Evolutionary conservation across 2,797 vertebrate genomes (phyloP).

Genomic region (Anguilla pacifica): DNA sequence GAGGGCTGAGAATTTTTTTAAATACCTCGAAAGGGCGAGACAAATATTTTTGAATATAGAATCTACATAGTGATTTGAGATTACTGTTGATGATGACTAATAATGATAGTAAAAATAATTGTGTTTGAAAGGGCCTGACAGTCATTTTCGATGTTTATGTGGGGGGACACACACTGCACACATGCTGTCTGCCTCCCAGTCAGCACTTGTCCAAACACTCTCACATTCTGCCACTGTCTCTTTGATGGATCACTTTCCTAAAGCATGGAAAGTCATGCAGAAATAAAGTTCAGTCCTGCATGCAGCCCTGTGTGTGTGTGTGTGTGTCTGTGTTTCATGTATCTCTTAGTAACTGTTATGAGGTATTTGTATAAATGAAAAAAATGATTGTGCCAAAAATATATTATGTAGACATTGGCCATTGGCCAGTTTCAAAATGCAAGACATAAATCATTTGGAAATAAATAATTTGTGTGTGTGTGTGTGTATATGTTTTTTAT

Average conservation of each 20-base stretch:
- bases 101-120: background rate
- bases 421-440: background rate
- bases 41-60: background rate
- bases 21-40: background rate
- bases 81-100: background rate
- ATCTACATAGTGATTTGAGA: background rate
- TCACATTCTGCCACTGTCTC: background rate
- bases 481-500: slow-evolving; percentile 1
- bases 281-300: background rate
- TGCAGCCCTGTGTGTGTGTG: background rate
- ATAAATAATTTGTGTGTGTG: background rate
- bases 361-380: background rate
- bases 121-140: background rate
- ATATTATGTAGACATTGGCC: background rate
- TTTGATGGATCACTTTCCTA: background rate
- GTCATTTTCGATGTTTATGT: background rate
- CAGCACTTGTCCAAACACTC: background rate
- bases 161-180: background rate
- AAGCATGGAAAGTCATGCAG: no score
- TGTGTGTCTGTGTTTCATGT: background rate
- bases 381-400: background rate
- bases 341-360: background rate
- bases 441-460: background rate
- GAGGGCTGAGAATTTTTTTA: background rate
- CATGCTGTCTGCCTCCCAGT: background rate